Percentiles rank a stretch among this genome's conserved stretches.
These are phyloP conservation scores for Epinotia demarniana DNA, from an alignment of 2,888 invertebrate species.

Conservation along the genomic window DNA sequence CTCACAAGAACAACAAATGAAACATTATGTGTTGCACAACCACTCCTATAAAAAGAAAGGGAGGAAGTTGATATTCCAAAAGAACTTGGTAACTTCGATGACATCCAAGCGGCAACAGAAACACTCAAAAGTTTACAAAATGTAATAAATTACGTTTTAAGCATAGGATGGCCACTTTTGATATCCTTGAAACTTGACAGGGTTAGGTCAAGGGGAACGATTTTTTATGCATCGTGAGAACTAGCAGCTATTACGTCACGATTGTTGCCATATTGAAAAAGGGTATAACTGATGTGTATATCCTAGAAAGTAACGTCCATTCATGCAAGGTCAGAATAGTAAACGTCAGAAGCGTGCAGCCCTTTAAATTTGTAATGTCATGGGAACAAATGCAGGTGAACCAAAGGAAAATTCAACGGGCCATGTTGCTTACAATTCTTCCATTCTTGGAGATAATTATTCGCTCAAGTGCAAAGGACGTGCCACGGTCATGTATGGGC, in stretches of 20 bases:
- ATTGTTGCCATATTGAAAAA: slow-evolving; percentile 8
- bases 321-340: neutral
- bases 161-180: neutral
- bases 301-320: neutral
- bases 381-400: slow-evolving; percentile 25
- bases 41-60: neutral
- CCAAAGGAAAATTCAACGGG: slow-evolving; percentile 3
- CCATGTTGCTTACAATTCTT: slow-evolving; percentile 1
- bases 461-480: neutral
- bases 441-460: slow-evolving; percentile 5
- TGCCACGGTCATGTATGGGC: slow-evolving; percentile 3
- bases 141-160: neutral
- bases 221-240: slow-evolving; percentile 39
- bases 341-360: slow-evolving; percentile 1
- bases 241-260: slow-evolving; percentile 10
- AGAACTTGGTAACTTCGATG: neutral
- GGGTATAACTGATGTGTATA: neutral
- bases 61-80: neutral
- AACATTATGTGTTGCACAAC: neutral
- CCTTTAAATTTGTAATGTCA: slow-evolving; percentile 29
- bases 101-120: neutral
- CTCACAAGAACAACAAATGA: neutral
- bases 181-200: slow-evolving; percentile 12
- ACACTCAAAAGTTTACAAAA: neutral
- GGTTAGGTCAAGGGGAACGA: slow-evolving; percentile 14